Evolutionary conservation across 2,113 vertebrate species (phyloP).

Genomic region (Tragelaphus strepsiceros): DNA sequence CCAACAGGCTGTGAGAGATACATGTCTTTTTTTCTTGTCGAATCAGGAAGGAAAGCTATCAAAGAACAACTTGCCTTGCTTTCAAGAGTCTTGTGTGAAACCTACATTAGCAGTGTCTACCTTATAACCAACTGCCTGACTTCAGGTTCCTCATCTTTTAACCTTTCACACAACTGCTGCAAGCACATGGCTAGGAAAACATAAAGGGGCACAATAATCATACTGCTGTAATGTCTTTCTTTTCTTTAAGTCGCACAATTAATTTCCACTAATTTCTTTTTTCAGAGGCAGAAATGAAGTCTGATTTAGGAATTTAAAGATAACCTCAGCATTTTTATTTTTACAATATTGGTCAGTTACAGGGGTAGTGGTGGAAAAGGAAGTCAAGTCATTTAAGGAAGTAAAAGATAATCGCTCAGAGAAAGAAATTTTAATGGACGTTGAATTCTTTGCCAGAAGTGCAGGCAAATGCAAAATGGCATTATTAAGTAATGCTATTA

Average conservation of each 20-base stretch:
- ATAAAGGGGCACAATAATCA: not conserved
- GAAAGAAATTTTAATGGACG: not conserved
- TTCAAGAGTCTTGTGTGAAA: constrained; percentile 11
- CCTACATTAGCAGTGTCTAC: constrained; percentile 49
- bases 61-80: not conserved
- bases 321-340: not conserved
- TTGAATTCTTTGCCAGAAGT: not conserved
- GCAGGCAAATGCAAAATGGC: constrained; percentile 34
- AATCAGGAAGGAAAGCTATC: not conserved
- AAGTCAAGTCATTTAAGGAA: not conserved
- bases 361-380: not conserved
- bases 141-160: constrained; percentile 47
- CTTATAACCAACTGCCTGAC: not conserved
- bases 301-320: not conserved
- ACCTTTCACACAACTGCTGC: constrained; percentile 64
- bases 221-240: not conserved
- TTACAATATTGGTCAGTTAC: not conserved
- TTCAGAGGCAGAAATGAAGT: not conserved
- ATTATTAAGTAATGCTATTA: constrained; percentile 9
- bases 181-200: constrained; percentile 64
- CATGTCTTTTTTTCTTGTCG: not conserved
- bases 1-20: not conserved
- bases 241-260: constrained; percentile 11
- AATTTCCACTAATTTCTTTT: not conserved
- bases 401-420: not conserved